phyloP scores from a whole-genome alignment of 2,888 invertebrate species.

The Drosophila macrothrix region DNA sequence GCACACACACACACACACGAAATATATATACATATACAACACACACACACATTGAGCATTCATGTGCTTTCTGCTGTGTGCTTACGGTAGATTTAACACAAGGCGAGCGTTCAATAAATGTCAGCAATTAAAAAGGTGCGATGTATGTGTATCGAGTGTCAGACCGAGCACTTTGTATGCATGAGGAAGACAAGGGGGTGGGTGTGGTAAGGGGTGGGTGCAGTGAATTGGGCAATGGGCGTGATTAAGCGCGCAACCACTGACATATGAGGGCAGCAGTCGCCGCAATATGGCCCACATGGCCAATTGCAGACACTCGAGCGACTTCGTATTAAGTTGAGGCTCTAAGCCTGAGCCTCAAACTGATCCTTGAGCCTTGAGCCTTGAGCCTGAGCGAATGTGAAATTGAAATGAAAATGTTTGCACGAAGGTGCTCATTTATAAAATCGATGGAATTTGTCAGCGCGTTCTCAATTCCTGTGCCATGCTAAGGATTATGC shows the following conservation, averaged over 20 bases:
- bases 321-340: slow-evolving; percentile 13
- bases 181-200: neutral
- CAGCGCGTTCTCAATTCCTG: neutral
- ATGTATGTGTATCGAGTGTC: slow-evolving; percentile 67
- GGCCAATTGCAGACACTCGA: slow-evolving; percentile 32
- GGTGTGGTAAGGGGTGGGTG: neutral
- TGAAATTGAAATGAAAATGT: slow-evolving; percentile 36
- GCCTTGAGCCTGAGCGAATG: slow-evolving; percentile 12
- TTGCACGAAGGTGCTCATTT: slow-evolving; percentile 35
- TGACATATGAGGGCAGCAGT: slow-evolving; percentile 36
- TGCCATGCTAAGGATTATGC: neutral
- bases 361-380: neutral
- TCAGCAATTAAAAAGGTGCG: slow-evolving; percentile 76
- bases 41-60: neutral
- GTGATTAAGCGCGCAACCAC: slow-evolving; percentile 44
- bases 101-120: slow-evolving; percentile 69
- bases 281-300: slow-evolving; percentile 8
- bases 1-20: slow-evolving; percentile 24
- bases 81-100: slow-evolving; percentile 73
- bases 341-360: neutral
- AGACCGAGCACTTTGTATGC: slow-evolving; percentile 18
- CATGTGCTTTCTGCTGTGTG: slow-evolving; percentile 36
- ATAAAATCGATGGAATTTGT: slow-evolving; percentile 26
- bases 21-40: no score
- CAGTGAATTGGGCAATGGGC: slow-evolving; percentile 29